Conservation (phyloP, 2,888 invertebrate species). For the Ectemnius continuus region DNA sequence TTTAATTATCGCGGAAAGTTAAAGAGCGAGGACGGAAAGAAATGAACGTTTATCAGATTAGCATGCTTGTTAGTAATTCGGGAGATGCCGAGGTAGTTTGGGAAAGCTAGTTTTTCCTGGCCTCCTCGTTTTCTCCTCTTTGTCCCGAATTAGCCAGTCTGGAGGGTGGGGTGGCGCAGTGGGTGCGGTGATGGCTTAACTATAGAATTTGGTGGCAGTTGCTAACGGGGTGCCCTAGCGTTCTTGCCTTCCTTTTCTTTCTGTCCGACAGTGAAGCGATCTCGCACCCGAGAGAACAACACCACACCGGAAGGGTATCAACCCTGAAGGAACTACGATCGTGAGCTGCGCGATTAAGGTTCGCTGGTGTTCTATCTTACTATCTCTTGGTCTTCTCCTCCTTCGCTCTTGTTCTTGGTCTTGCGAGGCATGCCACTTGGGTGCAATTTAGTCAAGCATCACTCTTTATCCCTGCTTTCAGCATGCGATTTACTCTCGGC, state of each 20-base stretch:
- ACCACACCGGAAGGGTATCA: constrained; percentile 76
- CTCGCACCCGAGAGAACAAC: constrained; percentile 85
- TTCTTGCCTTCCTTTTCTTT: constrained; percentile 70
- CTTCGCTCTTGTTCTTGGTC: constrained; percentile 20
- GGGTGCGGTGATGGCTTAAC: constrained; percentile 58
- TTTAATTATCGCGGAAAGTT: background rate
- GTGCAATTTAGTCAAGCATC: constrained; percentile 38
- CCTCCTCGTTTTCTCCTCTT: constrained; percentile 31
- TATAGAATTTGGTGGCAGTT: constrained; percentile 49
- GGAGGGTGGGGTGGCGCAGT: constrained; percentile 44
- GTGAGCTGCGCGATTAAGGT: constrained; percentile 71
- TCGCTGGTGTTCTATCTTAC: constrained; percentile 58
- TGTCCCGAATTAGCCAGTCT: constrained; percentile 43
- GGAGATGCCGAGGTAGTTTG: constrained; percentile 20
- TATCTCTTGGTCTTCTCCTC: constrained; percentile 44
- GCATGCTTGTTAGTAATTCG: constrained; percentile 30
- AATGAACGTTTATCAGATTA: background rate
- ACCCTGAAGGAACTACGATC: constrained; percentile 73
- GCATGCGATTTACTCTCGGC: constrained; percentile 9
- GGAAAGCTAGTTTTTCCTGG: constrained; percentile 19
- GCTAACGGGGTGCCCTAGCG: constrained; percentile 65
- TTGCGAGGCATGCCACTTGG: background rate
- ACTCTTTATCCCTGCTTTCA: constrained; percentile 19
- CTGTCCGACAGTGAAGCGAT: constrained; percentile 84
- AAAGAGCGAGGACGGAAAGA: background rate